phyloP scores from a whole-genome alignment of 2,797 vertebrate genomes.

The Artibeus lituratus region DNA sequence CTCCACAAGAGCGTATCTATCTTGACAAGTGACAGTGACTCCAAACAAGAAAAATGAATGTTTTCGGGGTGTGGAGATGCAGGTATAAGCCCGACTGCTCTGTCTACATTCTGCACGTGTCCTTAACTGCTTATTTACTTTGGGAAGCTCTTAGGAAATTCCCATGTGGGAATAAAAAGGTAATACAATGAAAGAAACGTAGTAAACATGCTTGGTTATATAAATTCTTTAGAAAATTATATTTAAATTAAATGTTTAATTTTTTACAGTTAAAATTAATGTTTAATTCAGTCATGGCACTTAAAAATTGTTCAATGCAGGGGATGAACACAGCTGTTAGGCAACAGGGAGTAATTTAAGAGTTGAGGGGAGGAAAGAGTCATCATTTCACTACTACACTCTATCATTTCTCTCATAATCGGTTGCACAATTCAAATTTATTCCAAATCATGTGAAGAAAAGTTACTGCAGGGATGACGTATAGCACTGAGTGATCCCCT shows the following conservation, averaged over 20 bases:
- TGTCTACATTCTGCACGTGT: not conserved
- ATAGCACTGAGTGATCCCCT: not conserved
- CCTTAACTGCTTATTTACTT: not conserved
- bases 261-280: constrained; percentile 18
- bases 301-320: not conserved
- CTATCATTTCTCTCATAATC: not conserved
- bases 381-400: not conserved
- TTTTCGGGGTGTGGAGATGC: not conserved
- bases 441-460: not conserved
- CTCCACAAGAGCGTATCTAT: not conserved
- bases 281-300: not conserved
- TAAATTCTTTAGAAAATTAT: constrained; percentile 34
- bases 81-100: not conserved
- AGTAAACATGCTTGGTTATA: not conserved
- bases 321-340: not conserved
- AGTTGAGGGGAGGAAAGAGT: not conserved
- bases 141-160: not conserved
- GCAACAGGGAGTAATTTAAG: not conserved
- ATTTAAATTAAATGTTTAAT: constrained; percentile 7
- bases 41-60: not conserved
- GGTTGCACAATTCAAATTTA: constrained; percentile 38
- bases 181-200: not conserved
- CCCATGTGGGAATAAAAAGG: not conserved
- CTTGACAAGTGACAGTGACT: not conserved
- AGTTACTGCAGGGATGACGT: not conserved